Base-by-base conservation (phyloP, 2,888 invertebrate genomes). In the Sturmia bella region DNA sequence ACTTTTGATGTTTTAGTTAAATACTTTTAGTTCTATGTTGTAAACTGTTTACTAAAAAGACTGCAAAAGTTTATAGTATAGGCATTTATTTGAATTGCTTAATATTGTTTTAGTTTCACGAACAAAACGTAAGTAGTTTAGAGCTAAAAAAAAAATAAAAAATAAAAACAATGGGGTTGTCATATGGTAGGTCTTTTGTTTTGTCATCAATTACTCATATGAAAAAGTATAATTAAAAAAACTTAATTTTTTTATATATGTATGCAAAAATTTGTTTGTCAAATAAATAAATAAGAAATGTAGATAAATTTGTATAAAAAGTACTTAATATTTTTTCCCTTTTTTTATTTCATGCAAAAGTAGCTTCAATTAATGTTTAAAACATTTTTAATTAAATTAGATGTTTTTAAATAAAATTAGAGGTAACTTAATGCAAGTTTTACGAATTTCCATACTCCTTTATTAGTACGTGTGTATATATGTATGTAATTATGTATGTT, bases 51-150 rank as follows among this genome's bases (percentile, higher is more conserved):
- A 43, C 50, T 24, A 45, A 66, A 66, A 64, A 27, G 32, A 57
- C n/a, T 48, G 45, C 32, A 68, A 68, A 54, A 43, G 43, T 76
- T 39, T 66, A 68, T 52, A 56, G 50, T 78, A 78, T 59, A 82
- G 82, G 74, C 78, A 56, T 78, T 78, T 64, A n/a, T 72, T 75
- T 43, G 50, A 80, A 82, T 82, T 78, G 82, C 82, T 82, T 82
- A 48, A 48, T 70, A 72, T 75, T 78, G 64, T 66, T 45, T 59
- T 54, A 66, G 50, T 54, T 68, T 57, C 9, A 43, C 13, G n/a
- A 61, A 72, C 13, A 19, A 52, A 61, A 59, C 43, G 13, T 17
- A 15, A 12, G 32, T 39, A 39, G 11, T 39, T 37, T 32, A 48
- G 59, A 41, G 39, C 13, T 2, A 39, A 50, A 37, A 37, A 39